These are phyloP conservation scores for Anguilla megastoma DNA, from an alignment of 2,797 vertebrate genomes.

Conservation along the genomic window DNA sequence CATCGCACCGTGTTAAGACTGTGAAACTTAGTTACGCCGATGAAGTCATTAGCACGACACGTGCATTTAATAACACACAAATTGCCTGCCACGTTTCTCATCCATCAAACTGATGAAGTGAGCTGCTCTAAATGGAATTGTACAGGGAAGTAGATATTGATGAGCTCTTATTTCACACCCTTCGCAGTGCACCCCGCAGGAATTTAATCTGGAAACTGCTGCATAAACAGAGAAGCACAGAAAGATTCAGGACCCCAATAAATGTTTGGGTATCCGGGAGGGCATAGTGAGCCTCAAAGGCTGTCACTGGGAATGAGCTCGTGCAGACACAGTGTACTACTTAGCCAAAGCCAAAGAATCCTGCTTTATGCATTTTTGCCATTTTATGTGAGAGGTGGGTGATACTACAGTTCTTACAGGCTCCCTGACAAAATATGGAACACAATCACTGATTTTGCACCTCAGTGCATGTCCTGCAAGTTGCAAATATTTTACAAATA, in stretches of 20 bases:
- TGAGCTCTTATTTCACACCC: background rate
- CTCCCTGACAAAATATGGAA: no score
- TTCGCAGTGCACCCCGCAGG: background rate
- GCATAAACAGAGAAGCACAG: background rate
- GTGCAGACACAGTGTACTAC: background rate
- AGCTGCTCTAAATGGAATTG: background rate
- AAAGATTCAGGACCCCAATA: background rate
- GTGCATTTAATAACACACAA: constrained; percentile 20
- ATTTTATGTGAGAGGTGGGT: background rate
- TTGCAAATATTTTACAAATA: background rate
- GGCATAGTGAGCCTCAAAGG: background rate
- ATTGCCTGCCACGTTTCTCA: constrained; percentile 17
- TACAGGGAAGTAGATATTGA: background rate
- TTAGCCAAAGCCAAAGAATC: background rate
- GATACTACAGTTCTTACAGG: no score
- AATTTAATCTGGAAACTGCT: background rate
- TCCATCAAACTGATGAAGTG: constrained; percentile 17
- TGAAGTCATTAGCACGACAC: background rate
- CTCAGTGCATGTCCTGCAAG: no score
- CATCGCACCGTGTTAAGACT: background rate
- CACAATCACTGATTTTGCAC: background rate
- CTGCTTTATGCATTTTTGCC: background rate
- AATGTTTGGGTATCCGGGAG: constrained; percentile 10
- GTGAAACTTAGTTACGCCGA: background rate
- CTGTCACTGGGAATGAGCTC: constrained; percentile 3